Base-by-base conservation (phyloP, 2,797 vertebrate genomes). In the Hyperoplus immaculatus region DNA sequence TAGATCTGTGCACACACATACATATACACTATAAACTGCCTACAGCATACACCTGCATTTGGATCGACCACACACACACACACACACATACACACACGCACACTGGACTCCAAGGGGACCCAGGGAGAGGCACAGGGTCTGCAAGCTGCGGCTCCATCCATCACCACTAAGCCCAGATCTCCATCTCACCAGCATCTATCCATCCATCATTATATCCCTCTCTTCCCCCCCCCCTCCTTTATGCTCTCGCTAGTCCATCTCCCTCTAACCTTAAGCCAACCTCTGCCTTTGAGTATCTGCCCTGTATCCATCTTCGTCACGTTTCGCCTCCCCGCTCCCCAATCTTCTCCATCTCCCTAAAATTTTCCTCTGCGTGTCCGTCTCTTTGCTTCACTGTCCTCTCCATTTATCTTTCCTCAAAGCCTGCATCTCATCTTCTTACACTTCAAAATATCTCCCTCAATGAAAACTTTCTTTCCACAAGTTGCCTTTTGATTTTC, bases 111-210 rank as follows among this genome's bases (percentile, higher is more conserved):
- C 46, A 16, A 36, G 21, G 75, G 67, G 62, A 81, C 55, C 74
- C 60, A 60, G 50, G 57, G 56, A 79, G 76, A 84, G 68, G 4
- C 71, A 83, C 74, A 69, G 72, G 78, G 71, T 87, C 72, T 78
- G 61, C 68, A 72, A 66, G 74, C 76, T 92, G 62, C 57, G 0
- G 84, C 75, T 83, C 69, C 83, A 94, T 94, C 85, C 82, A 92
- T 94, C 92, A 92, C 77, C 84, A 83, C 86, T 87, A 84, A 90
- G 77, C 83, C 81, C 84, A 85, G 83, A 79, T 86, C 82, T 92
- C 82, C 81, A 85, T 86, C 88, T 86, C 80, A 77, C 69, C 67
- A 79, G 63, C 69, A 53, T 84, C 78, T 15, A 73, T 89, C 80
- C 89, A 93, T 93, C 88, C 87, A 90, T 94, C 91, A 92, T 87